Conservation (phyloP, 2,113 vertebrate species). For the Ancistrus triradiatus region DNA sequence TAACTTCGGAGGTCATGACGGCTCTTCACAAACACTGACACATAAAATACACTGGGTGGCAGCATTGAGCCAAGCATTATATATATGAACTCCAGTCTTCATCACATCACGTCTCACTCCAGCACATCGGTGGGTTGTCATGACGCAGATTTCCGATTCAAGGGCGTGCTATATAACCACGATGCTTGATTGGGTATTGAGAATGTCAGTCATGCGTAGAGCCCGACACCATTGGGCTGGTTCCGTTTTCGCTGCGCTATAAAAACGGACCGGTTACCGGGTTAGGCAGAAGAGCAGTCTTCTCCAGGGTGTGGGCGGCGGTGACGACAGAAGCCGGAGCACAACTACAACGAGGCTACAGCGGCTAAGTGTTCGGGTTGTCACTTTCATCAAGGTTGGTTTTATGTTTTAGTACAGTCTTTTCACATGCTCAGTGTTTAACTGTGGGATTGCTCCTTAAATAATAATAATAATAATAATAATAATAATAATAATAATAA, state of each 20-base stretch:
- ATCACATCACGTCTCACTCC: no score
- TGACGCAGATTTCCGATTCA: no score
- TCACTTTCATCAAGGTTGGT: constrained; percentile 16
- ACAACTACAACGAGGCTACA: no score
- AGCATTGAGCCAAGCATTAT: neutral
- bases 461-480: no score
- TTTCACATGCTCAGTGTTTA: no score
- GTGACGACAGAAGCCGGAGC: neutral
- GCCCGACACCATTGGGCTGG: constrained; percentile 5
- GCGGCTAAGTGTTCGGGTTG: neutral
- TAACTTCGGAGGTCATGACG: no score
- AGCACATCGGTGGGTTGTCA: no score
- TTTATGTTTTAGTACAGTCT: neutral
- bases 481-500: no score
- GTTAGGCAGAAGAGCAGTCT: neutral
- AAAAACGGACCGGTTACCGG: neutral
- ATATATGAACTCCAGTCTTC: no score
- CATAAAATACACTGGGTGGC: constrained; percentile 46
- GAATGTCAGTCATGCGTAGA: constrained; percentile 4
- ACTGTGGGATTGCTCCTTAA: no score
- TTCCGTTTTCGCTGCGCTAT: neutral
- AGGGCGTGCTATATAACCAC: no score
- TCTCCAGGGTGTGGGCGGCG: neutral
- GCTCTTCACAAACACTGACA: no score
- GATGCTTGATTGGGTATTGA: neutral